These are phyloP conservation scores for Coregonus ussuriensis DNA, from an alignment of 2,797 vertebrate genomes.

Conservation along the genomic window DNA sequence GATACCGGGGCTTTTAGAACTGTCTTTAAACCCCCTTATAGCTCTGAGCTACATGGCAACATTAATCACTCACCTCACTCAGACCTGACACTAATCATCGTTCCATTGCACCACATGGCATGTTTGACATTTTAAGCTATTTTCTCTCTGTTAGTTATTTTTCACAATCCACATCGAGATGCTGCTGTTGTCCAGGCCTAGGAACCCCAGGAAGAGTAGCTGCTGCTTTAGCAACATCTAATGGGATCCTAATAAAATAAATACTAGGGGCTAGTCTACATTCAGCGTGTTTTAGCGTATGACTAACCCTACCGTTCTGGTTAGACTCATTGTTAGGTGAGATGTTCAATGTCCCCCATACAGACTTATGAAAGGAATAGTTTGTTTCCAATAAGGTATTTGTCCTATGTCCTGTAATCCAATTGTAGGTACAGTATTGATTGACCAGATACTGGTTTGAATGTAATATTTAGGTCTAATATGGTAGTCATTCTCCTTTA, in stretches of 20 bases:
- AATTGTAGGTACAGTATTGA: no score
- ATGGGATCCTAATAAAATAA: no score
- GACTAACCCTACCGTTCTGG: not conserved
- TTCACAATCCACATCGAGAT: not conserved
- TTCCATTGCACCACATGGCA: constrained; percentile 21
- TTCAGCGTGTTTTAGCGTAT: not conserved
- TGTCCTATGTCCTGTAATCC: no score
- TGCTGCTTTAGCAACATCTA: no score
- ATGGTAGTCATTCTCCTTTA: not conserved
- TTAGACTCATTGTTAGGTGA: not conserved
- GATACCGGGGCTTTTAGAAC: constrained; percentile 19
- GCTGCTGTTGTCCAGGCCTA: not conserved
- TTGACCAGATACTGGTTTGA: no score
- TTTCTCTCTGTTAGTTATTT: constrained; percentile 15
- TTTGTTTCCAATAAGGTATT: no score
- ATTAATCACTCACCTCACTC: constrained; percentile 43
- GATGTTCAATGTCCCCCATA: not conserved
- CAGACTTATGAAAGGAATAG: no score
- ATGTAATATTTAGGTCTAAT: no score
- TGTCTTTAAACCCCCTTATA: constrained; percentile 44
- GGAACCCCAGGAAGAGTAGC: not conserved
- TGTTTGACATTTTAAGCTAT: not conserved
- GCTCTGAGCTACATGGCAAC: constrained; percentile 48
- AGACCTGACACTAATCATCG: constrained; percentile 37
- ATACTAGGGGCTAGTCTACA: not conserved